These are phyloP conservation scores for Phyllotreta cruciferae DNA, from an alignment of 2,888 invertebrate species.

Conservation along the genomic window DNA sequence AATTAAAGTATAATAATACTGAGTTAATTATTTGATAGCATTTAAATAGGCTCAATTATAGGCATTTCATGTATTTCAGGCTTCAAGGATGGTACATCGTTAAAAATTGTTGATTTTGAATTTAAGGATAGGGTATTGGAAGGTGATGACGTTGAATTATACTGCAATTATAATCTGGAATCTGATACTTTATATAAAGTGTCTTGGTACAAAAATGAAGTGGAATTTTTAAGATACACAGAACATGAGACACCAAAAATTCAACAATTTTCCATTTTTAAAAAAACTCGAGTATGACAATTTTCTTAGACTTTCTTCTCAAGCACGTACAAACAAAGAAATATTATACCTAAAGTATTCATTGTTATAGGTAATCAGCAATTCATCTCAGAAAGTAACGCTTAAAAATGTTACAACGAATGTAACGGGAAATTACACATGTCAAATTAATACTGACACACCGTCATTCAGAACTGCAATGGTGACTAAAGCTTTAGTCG, in stretches of 20 bases:
- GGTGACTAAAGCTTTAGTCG: too few relatives aligned
- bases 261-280: background rate
- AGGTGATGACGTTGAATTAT: conserved; percentile 31
- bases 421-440: background rate
- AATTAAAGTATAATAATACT: too few relatives aligned
- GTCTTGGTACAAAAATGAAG: conserved; percentile 52
- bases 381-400: background rate
- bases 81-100: background rate
- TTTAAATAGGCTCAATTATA: background rate
- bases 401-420: background rate
- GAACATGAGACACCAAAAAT: background rate
- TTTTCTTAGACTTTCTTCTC: background rate
- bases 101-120: background rate
- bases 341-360: background rate
- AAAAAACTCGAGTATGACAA: too few relatives aligned
- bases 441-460: background rate
- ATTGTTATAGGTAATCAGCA: background rate
- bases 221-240: conserved; percentile 45
- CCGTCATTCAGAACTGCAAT: background rate
- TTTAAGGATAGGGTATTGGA: background rate
- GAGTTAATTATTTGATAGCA: background rate
- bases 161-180: conserved; percentile 50
- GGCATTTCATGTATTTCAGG: background rate
- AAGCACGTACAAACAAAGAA: background rate
- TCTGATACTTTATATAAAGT: conserved; percentile 47